Conservation (phyloP, 2,797 vertebrate species). For the Onychomys torridus region DNA sequence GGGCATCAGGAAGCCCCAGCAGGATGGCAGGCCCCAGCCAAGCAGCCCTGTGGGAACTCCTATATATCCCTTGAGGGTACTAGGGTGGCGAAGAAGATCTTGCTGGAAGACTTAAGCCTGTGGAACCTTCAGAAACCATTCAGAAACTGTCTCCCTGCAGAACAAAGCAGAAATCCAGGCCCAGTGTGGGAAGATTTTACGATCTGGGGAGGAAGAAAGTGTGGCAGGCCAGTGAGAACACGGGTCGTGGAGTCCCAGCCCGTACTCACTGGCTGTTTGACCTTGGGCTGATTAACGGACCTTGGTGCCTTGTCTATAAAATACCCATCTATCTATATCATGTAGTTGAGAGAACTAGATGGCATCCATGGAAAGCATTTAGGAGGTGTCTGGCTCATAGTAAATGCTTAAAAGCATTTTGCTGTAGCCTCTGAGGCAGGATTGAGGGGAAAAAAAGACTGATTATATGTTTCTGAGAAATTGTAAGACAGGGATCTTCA, state of each 20-base stretch:
- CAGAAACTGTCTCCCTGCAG: not conserved
- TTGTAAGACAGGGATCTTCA: not conserved
- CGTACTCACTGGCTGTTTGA: not conserved
- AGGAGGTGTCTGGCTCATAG: not conserved
- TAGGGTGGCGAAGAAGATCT: not conserved
- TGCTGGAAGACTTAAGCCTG: not conserved
- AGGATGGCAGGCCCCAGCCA: not conserved
- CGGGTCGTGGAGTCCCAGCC: not conserved
- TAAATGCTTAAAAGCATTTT: constrained; percentile 5
- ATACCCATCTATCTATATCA: not conserved
- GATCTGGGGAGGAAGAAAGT: not conserved
- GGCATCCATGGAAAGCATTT: not conserved
- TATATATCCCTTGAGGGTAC: not conserved
- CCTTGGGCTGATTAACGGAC: not conserved
- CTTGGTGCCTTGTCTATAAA: constrained; percentile 2
- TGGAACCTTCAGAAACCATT: not conserved
- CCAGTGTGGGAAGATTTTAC: not conserved
- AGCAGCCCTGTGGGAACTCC: too few relatives aligned
- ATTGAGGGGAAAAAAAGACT: not conserved
- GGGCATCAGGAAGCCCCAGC: not conserved
- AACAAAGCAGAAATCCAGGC: not conserved
- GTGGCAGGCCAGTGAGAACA: rapidly evolving
- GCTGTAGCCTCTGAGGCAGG: not conserved
- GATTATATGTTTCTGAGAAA: constrained; percentile 19
- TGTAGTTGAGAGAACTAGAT: not conserved